phyloP scores from a whole-genome alignment of 2,797 vertebrate species.

The Pantherophis vulpinus region DNA sequence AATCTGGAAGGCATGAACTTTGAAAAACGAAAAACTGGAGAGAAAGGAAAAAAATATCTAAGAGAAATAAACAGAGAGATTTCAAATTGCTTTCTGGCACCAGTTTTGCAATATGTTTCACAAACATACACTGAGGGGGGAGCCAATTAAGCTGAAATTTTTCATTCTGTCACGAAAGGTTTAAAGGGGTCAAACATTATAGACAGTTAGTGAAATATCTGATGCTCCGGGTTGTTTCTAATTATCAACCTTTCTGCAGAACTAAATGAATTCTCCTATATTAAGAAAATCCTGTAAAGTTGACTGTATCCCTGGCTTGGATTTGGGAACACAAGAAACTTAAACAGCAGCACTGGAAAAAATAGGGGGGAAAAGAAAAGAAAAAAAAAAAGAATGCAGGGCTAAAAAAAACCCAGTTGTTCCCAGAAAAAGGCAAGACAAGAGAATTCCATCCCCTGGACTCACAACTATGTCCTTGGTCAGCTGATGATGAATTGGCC shows the following conservation, averaged over 20 bases:
- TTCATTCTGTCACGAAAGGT: constrained; percentile 58
- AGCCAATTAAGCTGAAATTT: constrained; percentile 63
- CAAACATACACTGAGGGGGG: constrained; percentile 39
- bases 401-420: not conserved
- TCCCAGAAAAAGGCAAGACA: not conserved
- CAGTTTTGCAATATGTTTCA: not conserved
- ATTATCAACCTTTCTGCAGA: constrained; percentile 19
- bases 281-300: not conserved
- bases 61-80: not conserved
- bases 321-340: constrained; percentile 12
- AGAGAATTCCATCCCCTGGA: not conserved
- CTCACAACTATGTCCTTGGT: not conserved
- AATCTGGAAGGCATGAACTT: not conserved
- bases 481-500: not conserved
- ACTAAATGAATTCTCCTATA: not conserved
- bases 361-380: too few species aligned
- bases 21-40: not conserved
- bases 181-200: constrained; percentile 53
- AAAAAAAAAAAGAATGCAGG: not conserved
- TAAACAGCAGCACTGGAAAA: not conserved
- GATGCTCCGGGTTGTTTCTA: constrained; percentile 5
- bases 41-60: not conserved
- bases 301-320: not conserved
- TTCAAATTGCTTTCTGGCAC: constrained; percentile 9
- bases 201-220: constrained; percentile 45